A percentile compares a stretch with the other conserved stretches of the same genome.
Conservation (phyloP, 2,888 invertebrate species). For the Apodemia mormo region DNA sequence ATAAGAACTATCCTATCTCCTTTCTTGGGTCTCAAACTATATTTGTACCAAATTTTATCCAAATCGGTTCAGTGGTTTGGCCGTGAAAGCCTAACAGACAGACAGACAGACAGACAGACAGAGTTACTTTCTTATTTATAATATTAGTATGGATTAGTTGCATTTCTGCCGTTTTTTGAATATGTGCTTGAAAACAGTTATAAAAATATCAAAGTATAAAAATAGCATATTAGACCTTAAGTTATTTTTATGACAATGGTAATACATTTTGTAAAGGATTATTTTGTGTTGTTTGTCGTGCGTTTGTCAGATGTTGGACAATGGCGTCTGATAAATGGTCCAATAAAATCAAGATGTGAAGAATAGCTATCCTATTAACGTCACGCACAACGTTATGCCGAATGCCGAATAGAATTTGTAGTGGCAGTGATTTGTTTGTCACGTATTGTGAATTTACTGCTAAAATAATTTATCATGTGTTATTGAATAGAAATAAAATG, state of each 20-base stretch:
- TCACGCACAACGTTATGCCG: slow-evolving; percentile 64
- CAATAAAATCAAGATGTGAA: slow-evolving; percentile 69
- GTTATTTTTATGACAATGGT: not conserved
- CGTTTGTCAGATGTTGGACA: slow-evolving; percentile 39
- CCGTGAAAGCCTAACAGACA: too few relatives aligned
- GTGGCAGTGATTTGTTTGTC: slow-evolving; percentile 61
- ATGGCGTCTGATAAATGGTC: slow-evolving; percentile 57
- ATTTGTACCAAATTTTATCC: too few relatives aligned
- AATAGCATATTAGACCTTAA: not conserved
- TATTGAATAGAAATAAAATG: not conserved
- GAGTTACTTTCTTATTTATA: too few relatives aligned
- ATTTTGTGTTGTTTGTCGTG: slow-evolving; percentile 13
- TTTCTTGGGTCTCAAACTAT: too few relatives aligned
- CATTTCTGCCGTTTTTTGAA: too few relatives aligned
- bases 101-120: too few relatives aligned
- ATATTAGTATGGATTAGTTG: too few relatives aligned
- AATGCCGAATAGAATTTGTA: slow-evolving; percentile 61
- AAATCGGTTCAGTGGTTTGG: too few relatives aligned
- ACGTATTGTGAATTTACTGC: slow-evolving; percentile 31
- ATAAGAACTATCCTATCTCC: too few relatives aligned
- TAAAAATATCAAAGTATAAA: too few relatives aligned
- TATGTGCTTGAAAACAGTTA: too few relatives aligned
- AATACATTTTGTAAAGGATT: not conserved
- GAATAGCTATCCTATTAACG: slow-evolving; percentile 72
- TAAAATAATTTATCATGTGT: slow-evolving; percentile 18